Evolutionary conservation across 2,797 vertebrate genomes (phyloP).

Genomic region (Emydoidea blandingii): DNA sequence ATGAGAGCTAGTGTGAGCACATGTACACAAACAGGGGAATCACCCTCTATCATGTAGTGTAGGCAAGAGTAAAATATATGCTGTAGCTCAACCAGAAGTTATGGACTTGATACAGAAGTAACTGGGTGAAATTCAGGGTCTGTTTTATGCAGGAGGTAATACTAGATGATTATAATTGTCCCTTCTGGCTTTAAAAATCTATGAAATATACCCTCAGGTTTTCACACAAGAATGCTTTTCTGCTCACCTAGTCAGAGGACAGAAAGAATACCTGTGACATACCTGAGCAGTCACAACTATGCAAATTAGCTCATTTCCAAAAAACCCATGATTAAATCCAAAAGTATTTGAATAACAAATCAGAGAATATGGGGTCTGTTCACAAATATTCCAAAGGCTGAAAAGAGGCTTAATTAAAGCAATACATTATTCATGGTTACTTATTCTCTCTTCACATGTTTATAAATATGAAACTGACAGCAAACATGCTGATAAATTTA

Average conservation of each 20-base stretch:
- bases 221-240: background rate
- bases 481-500: background rate
- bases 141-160: fast-evolving
- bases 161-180: fast-evolving
- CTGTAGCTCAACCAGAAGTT: background rate
- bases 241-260: background rate
- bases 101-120: background rate
- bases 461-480: background rate
- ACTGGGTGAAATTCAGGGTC: background rate
- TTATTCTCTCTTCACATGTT: background rate
- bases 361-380: background rate
- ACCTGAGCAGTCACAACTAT: background rate
- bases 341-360: background rate
- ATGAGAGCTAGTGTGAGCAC: background rate
- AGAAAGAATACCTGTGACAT: background rate
- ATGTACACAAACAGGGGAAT: too few relatives aligned
- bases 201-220: fast-evolving
- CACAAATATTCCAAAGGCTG: background rate
- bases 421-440: background rate
- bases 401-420: background rate
- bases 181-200: background rate
- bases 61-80: background rate
- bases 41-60: background rate
- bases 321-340: background rate
- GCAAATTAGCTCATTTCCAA: background rate